Evolutionary conservation across 2,888 invertebrate species (phyloP).

Genomic region (Cinara cedri): DNA sequence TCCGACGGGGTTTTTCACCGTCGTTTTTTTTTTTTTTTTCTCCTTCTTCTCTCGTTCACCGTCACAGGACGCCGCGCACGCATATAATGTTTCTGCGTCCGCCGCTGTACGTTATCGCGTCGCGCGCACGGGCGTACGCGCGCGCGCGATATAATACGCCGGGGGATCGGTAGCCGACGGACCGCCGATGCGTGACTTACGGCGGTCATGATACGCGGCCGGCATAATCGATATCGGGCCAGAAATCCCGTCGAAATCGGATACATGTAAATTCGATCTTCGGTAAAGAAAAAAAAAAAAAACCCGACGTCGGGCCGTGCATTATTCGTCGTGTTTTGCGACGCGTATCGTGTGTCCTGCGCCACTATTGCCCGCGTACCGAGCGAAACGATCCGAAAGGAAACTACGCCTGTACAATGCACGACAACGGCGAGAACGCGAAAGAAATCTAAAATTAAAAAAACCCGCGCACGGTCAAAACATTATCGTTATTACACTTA

Average conservation of each 20-base stretch:
- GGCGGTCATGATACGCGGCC: constrained; percentile 9
- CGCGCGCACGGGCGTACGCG: no score
- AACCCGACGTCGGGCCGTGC: constrained; percentile 15
- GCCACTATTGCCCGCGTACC: no score
- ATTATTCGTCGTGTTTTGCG: constrained; percentile 41
- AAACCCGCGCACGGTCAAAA: no score
- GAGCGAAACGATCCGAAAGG: no score
- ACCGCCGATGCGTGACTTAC: background rate
- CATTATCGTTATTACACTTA: no score
- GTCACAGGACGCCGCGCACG: background rate
- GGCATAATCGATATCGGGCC: no score
- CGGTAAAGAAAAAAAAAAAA: background rate
- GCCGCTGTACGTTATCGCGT: no score
- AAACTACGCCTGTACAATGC: no score
- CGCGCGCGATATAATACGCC: no score
- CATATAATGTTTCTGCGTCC: background rate
- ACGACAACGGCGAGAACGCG: no score
- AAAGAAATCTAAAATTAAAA: no score
- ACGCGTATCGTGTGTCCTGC: constrained; percentile 26
- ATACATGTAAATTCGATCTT: constrained; percentile 53
- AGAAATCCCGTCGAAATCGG: constrained; percentile 27
- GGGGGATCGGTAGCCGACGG: background rate
- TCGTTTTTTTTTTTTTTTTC: background rate
- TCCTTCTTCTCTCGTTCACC: background rate
- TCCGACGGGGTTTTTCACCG: background rate